Evolutionary conservation across 2,113 vertebrate species (phyloP), one percentile per base, ranked within the genome.

Genomic region (Pardalotus punctatus): DNA sequence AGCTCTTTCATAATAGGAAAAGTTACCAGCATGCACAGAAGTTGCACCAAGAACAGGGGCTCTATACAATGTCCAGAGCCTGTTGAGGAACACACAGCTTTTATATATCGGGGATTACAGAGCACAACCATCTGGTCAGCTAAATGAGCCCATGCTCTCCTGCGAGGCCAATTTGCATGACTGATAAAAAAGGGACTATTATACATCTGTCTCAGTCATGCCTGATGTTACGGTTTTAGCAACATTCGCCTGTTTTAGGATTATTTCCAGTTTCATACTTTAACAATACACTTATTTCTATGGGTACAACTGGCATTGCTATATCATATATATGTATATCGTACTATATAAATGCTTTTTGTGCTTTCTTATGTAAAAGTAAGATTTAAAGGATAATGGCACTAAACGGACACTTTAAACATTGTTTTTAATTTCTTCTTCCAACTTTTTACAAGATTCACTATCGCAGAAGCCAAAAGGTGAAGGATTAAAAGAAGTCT

Each of bases 81-180:
- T 81, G 91, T 62, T 86, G 83, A 97, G 92, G 90, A 97, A 74
- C 90, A 94, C 53, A 86, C 31, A 23, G 81, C 84, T 87, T 89
- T 94, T 96, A 88, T 65, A 93, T 4, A 69, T 93, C n/a, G 65
- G 22, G 90, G 92, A 92, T 93, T 94, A 96, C 94, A 96, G 90
- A 93, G 81, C 85, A 92, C 85, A 94, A 96, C 92, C 91, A 96
- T 92, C 87, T 96, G 94, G 91, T 84, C 88, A 97, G 96, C 73
- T 91, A 77, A 97, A 90, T 78, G 85, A 97, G 78, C 82, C 92
- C 79, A 6, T 27, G 85, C 65, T 56, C 12, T 42, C 76, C 81
- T 72, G 89, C 33, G 36, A 45, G 28, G 92, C 79, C 92, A 96
- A 72, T 81, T 33, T 86, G 51, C 67, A 96, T 23, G 10, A 71